Conservation (phyloP, 2,113 vertebrate genomes). For the Taxidea taxus region DNA sequence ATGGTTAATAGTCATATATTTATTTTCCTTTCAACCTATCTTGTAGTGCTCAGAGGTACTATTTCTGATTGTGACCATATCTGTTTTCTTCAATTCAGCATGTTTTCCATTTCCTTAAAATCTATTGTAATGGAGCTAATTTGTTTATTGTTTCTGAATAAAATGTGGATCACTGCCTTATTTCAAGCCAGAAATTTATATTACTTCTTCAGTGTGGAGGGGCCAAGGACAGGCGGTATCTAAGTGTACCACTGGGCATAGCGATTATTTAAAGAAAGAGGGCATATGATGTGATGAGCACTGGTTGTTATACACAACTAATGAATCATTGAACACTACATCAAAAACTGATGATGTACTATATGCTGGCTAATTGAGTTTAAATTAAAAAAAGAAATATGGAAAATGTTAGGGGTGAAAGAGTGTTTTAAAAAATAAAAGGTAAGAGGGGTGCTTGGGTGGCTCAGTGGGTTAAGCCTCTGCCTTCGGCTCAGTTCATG, state of each 20-base stretch:
- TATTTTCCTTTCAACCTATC: neutral
- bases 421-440: too few relatives aligned
- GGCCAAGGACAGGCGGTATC: neutral
- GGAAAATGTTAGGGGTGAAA: too few relatives aligned
- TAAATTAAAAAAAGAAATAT: too few relatives aligned
- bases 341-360: too few relatives aligned
- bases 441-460: too few relatives aligned
- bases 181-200: neutral
- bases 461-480: too few relatives aligned
- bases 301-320: too few relatives aligned
- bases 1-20: neutral
- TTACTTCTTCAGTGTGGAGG: neutral
- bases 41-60: neutral
- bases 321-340: too few relatives aligned
- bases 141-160: neutral
- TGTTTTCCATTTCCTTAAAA: neutral
- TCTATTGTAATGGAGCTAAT: neutral
- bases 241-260: neutral
- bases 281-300: too few relatives aligned
- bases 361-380: too few relatives aligned
- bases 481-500: too few relatives aligned
- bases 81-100: neutral
- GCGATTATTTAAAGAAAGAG: neutral
- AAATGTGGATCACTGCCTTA: neutral
- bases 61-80: neutral